phyloP scores from a whole-genome alignment of 2,113 vertebrate genomes.

The Macquaria australasica region DNA sequence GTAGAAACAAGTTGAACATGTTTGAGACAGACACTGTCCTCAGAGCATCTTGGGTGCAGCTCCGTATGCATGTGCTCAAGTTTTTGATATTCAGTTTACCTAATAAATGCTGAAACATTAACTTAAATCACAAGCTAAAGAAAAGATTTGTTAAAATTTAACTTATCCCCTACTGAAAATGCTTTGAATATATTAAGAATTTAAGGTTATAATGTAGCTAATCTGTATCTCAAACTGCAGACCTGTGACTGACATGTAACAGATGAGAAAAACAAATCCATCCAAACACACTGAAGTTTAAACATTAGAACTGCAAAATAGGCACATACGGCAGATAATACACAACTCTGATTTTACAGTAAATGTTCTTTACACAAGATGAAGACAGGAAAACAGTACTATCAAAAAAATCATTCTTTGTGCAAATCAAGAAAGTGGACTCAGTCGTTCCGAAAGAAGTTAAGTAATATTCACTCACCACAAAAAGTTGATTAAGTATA shows the following conservation, averaged over 20 bases:
- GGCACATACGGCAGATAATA: slow-evolving; percentile 85
- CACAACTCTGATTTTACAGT: slow-evolving; percentile 65
- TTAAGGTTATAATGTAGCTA: slow-evolving; percentile 13
- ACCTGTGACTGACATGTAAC: slow-evolving; percentile 49
- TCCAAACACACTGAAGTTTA: slow-evolving; percentile 31
- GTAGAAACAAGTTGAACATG: slow-evolving; percentile 43
- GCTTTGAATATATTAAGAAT: slow-evolving; percentile 53
- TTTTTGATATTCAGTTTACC: slow-evolving; percentile 19
- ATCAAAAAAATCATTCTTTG: slow-evolving; percentile 23
- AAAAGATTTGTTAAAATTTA: slow-evolving; percentile 9
- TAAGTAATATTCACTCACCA: slow-evolving; percentile 6
- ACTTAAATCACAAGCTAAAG: slow-evolving; percentile 43
- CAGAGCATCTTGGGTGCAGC: not conserved
- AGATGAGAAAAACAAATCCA: slow-evolving; percentile 40
- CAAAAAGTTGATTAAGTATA: slow-evolving; percentile 36
- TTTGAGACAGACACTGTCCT: slow-evolving; percentile 6
- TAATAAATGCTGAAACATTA: slow-evolving; percentile 1
- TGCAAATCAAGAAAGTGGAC: slow-evolving; percentile 55
- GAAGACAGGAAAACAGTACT: not conserved
- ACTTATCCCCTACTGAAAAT: slow-evolving; percentile 23
- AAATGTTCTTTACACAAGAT: slow-evolving; percentile 42
- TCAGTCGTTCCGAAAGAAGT: slow-evolving; percentile 2
- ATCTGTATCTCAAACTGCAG: slow-evolving; percentile 14
- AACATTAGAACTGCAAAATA: slow-evolving; percentile 73
- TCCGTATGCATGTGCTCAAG: slow-evolving; percentile 50